Evolutionary conservation across 2,888 invertebrate species (phyloP), one percentile per base, ranked within the genome.

Genomic region (Globia sparganii): DNA sequence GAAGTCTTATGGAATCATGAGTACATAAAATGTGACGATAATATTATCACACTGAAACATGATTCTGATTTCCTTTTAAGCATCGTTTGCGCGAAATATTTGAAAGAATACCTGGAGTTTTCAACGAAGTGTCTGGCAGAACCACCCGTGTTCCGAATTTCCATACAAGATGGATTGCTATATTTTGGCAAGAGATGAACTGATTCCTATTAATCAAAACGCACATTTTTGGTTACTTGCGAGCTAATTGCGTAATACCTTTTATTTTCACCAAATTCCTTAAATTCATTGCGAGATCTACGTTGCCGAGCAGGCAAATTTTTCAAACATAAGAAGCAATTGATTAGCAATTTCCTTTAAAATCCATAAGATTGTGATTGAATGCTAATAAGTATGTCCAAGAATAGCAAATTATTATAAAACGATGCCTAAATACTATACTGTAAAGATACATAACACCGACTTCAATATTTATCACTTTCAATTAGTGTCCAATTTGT

Each of bases 401-500:
- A 46, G 13, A 8, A 34, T 1, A 8, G 0, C 1, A 58, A 31
- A n/a, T 8, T 1, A 15, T 11, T 31, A 18, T 46, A 37, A 37
- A 62, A 43, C 3, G 5, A n/a, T 3, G 31, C 4, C 4, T 28
- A 56, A 59, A 69, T 0, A 13, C 21, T 71, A 0, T 8, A n/a
- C 25, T n/a, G 6, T 21, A 37, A 49, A 37, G 0, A 46, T 6
- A 59, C 11, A 56, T 40, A 56, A 18, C 37, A 40, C 21, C n/a
- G 8, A 56, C 37, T 34, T 40, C 31, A 21, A 0, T 34, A 34
- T 56, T n/a, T 65, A 61, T 64, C 53, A 62, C 21, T 67, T 66
- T 76, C 67, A 76, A 81, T 83, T 75, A 81, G 49, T 46, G 37
- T 13, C 67, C 78, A 83, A 70, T 78, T 75, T 78, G 58, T 69